Base-by-base conservation (phyloP, 2,113 vertebrate species). In the Harpagus bidentatus region DNA sequence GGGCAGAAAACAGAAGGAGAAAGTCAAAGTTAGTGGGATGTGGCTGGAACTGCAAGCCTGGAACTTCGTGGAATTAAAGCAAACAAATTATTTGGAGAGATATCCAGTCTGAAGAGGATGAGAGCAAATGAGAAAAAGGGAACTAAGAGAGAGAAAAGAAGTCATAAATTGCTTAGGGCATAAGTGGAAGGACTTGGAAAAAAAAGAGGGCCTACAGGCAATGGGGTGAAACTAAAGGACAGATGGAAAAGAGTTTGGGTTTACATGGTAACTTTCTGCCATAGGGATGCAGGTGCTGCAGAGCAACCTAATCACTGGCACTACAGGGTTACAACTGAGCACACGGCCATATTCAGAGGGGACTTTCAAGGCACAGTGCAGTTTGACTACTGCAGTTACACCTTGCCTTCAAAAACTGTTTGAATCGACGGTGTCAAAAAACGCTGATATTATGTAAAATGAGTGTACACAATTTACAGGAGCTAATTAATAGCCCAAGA, bases 301-400 rank as follows among this genome's bases (percentile, higher is more conserved):
- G 50, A 82, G 71, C 28, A 62, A 69, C 26, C 18, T 52, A 22
- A 67, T 53, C 34, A 48, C 31, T 79, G 43, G n/a, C 40, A 42
- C 56, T 43, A 31, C 32, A 80, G n/a, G 6, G 34, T n/a, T 83
- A 69, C 58, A n/a, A 3, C 1, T 6, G 40, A 78, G 50, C 6
- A 32, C 20, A 10, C 0, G 0, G 13, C 53, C 77, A 31, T 73
- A 36, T 58, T 70, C 73, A 74, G 45, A 36, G 13, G 5, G 19
- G 16, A 79, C 22, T 16, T 58, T 25, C 55, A 38, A 71, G 71
- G 34, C 52, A 29, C 59, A 74, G 38, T 1, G 1, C 21, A 74
- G n/a, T 42, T 86, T 0, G 2, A 72, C n/a, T 42, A 29, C 4
- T 53, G 28, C 36, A 84, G 53, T 38, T 80, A 43, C 7, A 45